Evolutionary conservation across 2,113 vertebrate genomes (phyloP), one percentile per base, ranked within the genome.

Genomic region (Crotalus horridus): DNA sequence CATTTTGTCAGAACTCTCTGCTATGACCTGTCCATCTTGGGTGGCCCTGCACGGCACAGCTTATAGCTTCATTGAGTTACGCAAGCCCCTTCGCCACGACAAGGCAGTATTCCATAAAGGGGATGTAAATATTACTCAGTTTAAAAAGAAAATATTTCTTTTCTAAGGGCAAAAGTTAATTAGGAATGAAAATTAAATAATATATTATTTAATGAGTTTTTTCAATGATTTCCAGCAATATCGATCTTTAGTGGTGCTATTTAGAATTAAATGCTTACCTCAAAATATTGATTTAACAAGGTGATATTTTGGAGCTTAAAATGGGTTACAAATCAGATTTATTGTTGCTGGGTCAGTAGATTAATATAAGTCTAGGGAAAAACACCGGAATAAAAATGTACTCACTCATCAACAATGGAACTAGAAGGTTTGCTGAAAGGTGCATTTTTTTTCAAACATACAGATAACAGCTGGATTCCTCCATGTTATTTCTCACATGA

Each of bases 41-140:
- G n/a, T n/a, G n/a, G n/a, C n/a, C n/a, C n/a, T n/a, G n/a, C n/a
- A n/a, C n/a, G n/a, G n/a, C n/a, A n/a, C n/a, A n/a, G n/a, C n/a
- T n/a, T n/a, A n/a, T n/a, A n/a, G n/a, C n/a, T n/a, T n/a, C n/a
- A n/a, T n/a, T n/a, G n/a, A n/a, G n/a, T n/a, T n/a, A n/a, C n/a
- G n/a, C n/a, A n/a, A n/a, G n/a, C n/a, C n/a, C n/a, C n/a, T n/a
- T n/a, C n/a, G n/a, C n/a, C n/a, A n/a, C n/a, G n/a, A n/a, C n/a
- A n/a, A n/a, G n/a, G n/a, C n/a, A n/a, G n/a, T n/a, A n/a, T n/a
- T n/a, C n/a, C n/a, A n/a, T n/a, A n/a, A n/a, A n/a, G n/a, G n/a
- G n/a, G n/a, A 0, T 1, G 0, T 0, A 0, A 87, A 13, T 1
- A 3, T 8, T 4, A 23, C 4, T 46, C 1, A 26, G 1, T 0